Base-by-base conservation (phyloP, 2,797 vertebrate species). In the Enteromius anoplus region DNA sequence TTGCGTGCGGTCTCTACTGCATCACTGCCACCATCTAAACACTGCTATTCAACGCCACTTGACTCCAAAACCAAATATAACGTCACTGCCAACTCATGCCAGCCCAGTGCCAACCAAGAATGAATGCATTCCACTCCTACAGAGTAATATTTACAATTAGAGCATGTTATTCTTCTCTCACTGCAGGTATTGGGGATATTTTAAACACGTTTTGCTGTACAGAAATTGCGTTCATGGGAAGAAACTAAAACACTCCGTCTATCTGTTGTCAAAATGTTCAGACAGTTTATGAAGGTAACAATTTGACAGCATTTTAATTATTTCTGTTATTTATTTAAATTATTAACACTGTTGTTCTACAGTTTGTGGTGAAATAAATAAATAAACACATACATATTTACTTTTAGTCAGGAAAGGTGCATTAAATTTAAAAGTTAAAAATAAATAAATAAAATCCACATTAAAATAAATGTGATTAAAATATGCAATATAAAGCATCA, bases 61-160 rank as follows among this genome's bases (percentile, higher is more conserved):
- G 55, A 72, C 76, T 55, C 68, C 76, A 72, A 49, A 72, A 72
- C 75, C 86, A 87, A 83, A 87, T 65, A 70, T 71, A 84, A 79
- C 64, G 5, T 51, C 37, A 45, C 26, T 75, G 62, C 64, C 68
- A 60, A 8, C 40, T 62, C 32, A 10, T 82, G 29, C 58, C 17
- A 77, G 42, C 76, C 58, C 34, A 80, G 45, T 83, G 78, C 84
- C 81, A 75, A 12, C 64, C 21, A 64, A 23, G 82, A 66, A 45
- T 75, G 32, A 69, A 77, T 68, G 58, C 77, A 75, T 85, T 85
- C 82, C 75, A 64, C 51, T 68, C 73, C 68, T 75, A 78, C 69
- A 71, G 75, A 84, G 49, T 70, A 79, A 87, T 86, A 87, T 84
- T 87, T 82, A 84, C 53, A 79, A 23, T 68, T 60, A 58, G 26